Percentiles rank a stretch among this genome's conserved stretches.
These are phyloP conservation scores for Mythimna vitellina DNA, from an alignment of 2,888 invertebrate species.

Conservation along the genomic window DNA sequence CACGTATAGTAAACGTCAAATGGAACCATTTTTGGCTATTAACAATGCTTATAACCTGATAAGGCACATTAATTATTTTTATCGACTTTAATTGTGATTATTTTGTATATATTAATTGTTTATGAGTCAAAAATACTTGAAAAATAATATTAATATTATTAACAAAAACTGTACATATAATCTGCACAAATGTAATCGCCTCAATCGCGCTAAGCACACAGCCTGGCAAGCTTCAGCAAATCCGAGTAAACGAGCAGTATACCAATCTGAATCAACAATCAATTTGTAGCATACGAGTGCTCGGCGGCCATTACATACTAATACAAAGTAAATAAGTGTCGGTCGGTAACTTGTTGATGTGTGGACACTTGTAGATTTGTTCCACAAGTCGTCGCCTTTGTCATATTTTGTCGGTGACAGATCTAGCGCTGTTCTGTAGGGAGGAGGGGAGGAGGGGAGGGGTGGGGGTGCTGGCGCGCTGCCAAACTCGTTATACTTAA, in stretches of 20 bases:
- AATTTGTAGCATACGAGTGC: slow-evolving; percentile 10
- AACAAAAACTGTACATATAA: background rate
- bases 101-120: no score
- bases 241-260: slow-evolving; percentile 22
- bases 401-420: slow-evolving; percentile 26
- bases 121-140: no score
- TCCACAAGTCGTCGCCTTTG: slow-evolving; percentile 39
- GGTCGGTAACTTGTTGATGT: slow-evolving; percentile 48
- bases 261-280: slow-evolving; percentile 27
- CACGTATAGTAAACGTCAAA: no score
- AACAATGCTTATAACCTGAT: no score
- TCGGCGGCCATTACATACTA: slow-evolving; percentile 17
- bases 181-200: background rate
- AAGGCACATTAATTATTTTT: no score
- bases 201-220: slow-evolving; percentile 12
- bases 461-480: slow-evolving; percentile 19
- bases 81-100: no score
- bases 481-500: slow-evolving; percentile 31
- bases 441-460: no score
- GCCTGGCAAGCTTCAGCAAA: slow-evolving; percentile 5
- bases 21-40: no score
- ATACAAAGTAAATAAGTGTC: slow-evolving; percentile 17
- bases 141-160: no score
- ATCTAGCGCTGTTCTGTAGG: slow-evolving; percentile 1
- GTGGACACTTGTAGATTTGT: slow-evolving; percentile 46